Base-by-base conservation (phyloP, 2,797 vertebrate genomes). In the Agapornis canus region DNA sequence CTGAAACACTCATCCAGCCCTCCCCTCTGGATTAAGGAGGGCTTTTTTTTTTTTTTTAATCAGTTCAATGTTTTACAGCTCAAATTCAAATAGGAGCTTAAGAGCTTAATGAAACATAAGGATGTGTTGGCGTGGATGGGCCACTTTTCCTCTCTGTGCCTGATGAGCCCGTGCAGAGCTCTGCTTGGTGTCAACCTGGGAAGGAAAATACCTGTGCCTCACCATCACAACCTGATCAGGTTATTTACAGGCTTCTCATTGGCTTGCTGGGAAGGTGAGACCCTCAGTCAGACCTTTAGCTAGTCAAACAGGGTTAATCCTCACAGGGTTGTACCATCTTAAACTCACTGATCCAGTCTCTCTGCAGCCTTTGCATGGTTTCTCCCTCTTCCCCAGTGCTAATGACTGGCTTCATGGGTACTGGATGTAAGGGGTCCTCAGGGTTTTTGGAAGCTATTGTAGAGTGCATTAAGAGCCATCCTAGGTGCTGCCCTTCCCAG, bases 31-130 rank as follows among this genome's bases (percentile, higher is more conserved):
- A 88, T 84, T 92, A 88, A 94, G 75, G n/a, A 89, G 22, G 29
- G 13, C 16, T 48, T 57, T 65, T 76, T 35, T 60, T 39, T 39
- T 39, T 54, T 51, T 83, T 80, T 56, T 13, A 86, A 91, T 96
- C 81, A 83, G 52, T 91, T 88, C 81, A 26, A 5, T 94, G 83
- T 96, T 97, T 95, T 93, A 94, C 95, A 96, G 89, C 76, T 91
- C 71, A 51, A 80, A 92, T 92, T 95, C 91, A 95, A 95, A 94
- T 16, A 88, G 73, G 45, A 88, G 83, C 86, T 96, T 95, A 97
- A 95, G 87, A 94, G 91, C 89, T 96, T 89, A 95, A 60, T 21
- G 80, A 69, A 88, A 69, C 42, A 47, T 23, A 49, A 94, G 65
- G 88, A 72, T 65, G 64, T 93, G 66, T 48, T 90, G 92, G 91